Conservation (phyloP, 2,113 vertebrate genomes). For the Carettochelys insculpta region DNA sequence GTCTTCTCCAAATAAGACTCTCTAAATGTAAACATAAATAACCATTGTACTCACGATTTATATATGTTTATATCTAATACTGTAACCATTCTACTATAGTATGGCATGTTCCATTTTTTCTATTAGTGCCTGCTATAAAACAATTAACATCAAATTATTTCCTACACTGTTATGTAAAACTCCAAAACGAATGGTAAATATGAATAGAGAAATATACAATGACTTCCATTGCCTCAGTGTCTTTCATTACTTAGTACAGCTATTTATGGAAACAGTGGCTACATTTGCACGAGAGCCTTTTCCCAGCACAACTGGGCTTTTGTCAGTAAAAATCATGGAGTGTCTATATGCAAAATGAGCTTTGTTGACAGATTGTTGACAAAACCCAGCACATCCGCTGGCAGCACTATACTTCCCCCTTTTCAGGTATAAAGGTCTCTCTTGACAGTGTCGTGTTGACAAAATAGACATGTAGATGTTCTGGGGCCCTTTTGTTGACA, state of each 20-base stretch:
- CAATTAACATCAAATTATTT: not conserved
- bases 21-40: not conserved
- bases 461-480: too few relatives aligned
- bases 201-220: rapidly evolving
- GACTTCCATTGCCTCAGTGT: not conserved
- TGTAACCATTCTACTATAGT: not conserved
- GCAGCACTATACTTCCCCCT: too few relatives aligned
- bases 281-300: not conserved
- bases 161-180: not conserved
- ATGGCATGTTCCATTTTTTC: not conserved
- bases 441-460: too few relatives aligned
- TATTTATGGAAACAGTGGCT: not conserved
- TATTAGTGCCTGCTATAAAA: not conserved
- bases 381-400: too few relatives aligned
- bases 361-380: too few relatives aligned
- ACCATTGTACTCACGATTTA: not conserved
- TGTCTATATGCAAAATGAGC: too few relatives aligned
- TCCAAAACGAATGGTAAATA: not conserved
- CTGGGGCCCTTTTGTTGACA: too few relatives aligned
- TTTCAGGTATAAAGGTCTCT: too few relatives aligned
- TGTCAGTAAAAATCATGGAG: too few relatives aligned
- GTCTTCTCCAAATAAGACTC: slow-evolving; percentile 20
- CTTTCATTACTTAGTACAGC: not conserved
- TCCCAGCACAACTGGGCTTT: too few relatives aligned
- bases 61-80: not conserved